A percentile compares a stretch with the other conserved stretches of the same genome.
Conservation (phyloP, 2,113 vertebrate species). For the Notothenia rossii region DNA sequence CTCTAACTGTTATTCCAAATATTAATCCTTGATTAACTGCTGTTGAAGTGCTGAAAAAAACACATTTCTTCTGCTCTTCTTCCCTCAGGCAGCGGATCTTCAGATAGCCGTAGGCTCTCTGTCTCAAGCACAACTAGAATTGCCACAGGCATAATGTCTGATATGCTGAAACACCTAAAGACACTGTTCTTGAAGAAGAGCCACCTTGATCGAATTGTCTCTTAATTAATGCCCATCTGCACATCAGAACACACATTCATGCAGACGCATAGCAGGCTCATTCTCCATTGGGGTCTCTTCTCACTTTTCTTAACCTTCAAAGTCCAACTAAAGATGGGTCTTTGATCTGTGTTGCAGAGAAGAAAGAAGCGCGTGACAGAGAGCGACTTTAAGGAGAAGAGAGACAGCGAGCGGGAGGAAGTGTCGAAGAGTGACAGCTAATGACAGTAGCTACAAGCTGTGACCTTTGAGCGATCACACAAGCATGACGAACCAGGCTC, state of each 20-base stretch:
- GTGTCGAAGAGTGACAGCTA: conserved; percentile 82
- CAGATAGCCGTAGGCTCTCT: conserved; percentile 9
- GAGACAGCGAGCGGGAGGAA: conserved; percentile 61
- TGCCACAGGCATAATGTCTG: conserved; percentile 50
- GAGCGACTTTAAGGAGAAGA: conserved; percentile 65
- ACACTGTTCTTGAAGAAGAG: conserved; percentile 38
- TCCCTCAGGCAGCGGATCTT: conserved; percentile 42
- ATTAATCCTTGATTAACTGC: conserved; percentile 47
- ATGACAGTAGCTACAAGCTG: conserved; percentile 86
- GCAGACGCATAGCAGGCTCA: conserved; percentile 8
- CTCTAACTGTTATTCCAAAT: conserved; percentile 31
- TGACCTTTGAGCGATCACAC: conserved; percentile 86
- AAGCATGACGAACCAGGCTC: conserved; percentile 82
- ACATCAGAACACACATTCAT: conserved; percentile 33
- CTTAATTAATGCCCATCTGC: conserved; percentile 13
- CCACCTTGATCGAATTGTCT: conserved; percentile 41
- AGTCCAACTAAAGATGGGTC: conserved; percentile 74
- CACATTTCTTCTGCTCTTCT: conserved; percentile 17
- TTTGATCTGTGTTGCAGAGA: conserved; percentile 78
- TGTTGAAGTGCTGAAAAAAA: conserved; percentile 45
- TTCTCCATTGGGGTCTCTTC: conserved; percentile 55
- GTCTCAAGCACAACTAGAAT: conserved; percentile 52
- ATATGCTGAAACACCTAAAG: conserved; percentile 52
- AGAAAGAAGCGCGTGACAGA: conserved; percentile 75
- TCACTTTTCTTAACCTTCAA: conserved; percentile 79